Conservation (phyloP, 2,113 vertebrate species). For the Vimba vimba region DNA sequence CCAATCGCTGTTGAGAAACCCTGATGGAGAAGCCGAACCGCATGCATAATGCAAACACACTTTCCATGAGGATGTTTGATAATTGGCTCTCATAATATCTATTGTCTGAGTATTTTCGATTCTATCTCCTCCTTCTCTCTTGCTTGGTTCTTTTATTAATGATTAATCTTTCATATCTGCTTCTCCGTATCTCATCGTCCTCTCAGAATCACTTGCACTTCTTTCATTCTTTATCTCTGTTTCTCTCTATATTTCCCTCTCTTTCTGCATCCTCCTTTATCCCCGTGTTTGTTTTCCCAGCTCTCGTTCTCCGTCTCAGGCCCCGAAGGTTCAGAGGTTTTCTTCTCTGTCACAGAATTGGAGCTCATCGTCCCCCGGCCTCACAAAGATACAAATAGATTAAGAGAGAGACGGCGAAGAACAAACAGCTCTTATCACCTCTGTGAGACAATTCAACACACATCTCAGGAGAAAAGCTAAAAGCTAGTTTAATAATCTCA, state of each 20-base stretch:
- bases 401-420: neutral
- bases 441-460: neutral
- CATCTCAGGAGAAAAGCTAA: neutral
- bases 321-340: conserved; percentile 18
- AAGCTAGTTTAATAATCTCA: neutral
- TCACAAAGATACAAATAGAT: conserved; percentile 3
- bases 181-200: neutral
- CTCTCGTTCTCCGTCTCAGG: conserved; percentile 19
- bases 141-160: conserved; percentile 30
- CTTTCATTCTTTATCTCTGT: conserved; percentile 49
- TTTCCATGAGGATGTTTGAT: conserved; percentile 4
- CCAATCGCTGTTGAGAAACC: neutral
- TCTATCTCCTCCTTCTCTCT: conserved; percentile 33
- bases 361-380: neutral
- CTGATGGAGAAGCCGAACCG: neutral
- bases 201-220: neutral
- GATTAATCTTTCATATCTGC: conserved; percentile 7
- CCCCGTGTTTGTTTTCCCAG: neutral
- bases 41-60: conserved; percentile 10
- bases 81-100: conserved; percentile 17
- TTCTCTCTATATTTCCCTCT: conserved; percentile 4
- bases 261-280: neutral
- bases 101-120: conserved; percentile 40
- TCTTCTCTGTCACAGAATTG: neutral
- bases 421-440: neutral